Evolutionary conservation across 2,797 vertebrate species (phyloP).

Genomic region (Oryzias dopingdopingensis): DNA sequence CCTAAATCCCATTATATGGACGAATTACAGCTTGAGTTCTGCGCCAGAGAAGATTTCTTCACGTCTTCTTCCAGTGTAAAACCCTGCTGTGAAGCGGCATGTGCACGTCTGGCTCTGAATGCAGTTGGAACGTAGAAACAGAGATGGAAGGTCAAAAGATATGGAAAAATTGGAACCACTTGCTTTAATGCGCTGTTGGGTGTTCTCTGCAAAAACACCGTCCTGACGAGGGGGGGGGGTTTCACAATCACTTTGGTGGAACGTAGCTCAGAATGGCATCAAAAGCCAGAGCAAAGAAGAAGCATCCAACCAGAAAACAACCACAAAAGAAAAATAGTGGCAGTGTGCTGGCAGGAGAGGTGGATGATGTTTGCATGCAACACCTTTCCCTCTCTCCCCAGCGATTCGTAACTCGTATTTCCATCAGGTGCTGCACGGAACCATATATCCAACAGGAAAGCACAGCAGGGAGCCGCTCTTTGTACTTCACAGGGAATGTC

Average conservation of each 20-base stretch:
- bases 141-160: conserved; percentile 34
- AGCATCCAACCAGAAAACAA: conserved; percentile 16
- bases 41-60: conserved; percentile 17
- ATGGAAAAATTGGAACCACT: conserved; percentile 32
- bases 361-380: conserved; percentile 67
- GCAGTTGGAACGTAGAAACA: conserved; percentile 3
- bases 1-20: conserved; percentile 30
- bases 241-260: conserved; percentile 15
- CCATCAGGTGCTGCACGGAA: conserved; percentile 41
- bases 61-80: conserved; percentile 28
- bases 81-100: conserved; percentile 28
- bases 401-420: conserved; percentile 66
- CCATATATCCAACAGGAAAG: conserved; percentile 55
- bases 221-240: conserved; percentile 20
- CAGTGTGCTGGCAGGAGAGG: conserved; percentile 35
- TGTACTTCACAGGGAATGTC: background rate
- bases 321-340: conserved; percentile 23
- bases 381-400: conserved; percentile 57
- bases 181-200: conserved; percentile 14
- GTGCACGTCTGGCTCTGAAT: conserved; percentile 30
- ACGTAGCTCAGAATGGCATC: conserved; percentile 30
- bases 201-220: conserved; percentile 32
- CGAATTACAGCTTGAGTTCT: conserved; percentile 37
- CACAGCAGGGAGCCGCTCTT: conserved; percentile 21
- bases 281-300: conserved; percentile 18